phyloP scores from a whole-genome alignment of 2,888 invertebrate genomes.

The Tethea ocularis region DNA sequence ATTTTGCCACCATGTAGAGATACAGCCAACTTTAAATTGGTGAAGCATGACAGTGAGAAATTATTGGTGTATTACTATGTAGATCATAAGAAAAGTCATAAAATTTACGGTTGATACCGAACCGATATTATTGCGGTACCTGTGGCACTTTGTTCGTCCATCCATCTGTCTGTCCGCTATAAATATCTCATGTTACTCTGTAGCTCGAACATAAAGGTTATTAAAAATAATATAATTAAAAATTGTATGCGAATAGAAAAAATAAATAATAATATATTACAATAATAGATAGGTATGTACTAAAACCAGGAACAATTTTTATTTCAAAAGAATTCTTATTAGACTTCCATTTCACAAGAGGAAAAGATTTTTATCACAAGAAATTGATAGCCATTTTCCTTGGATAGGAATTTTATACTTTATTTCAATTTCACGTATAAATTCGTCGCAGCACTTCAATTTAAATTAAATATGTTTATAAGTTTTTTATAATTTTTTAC shows the following conservation, averaged over 20 bases:
- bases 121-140: no score
- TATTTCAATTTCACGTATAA: slow-evolving; percentile 58
- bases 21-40: background rate
- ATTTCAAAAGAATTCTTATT: slow-evolving; percentile 50
- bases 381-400: slow-evolving; percentile 68
- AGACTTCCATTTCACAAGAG: slow-evolving; percentile 63
- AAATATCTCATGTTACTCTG: no score
- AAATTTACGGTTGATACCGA: no score
- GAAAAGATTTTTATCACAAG: slow-evolving; percentile 61
- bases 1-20: slow-evolving; percentile 45
- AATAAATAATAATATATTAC: no score
- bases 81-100: no score
- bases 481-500: no score
- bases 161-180: no score
- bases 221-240: background rate
- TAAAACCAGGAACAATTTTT: slow-evolving; percentile 34
- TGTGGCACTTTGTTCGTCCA: no score
- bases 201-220: no score
- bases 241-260: background rate
- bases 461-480: slow-evolving; percentile 37
- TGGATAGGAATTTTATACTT: slow-evolving; percentile 60
- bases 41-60: background rate
- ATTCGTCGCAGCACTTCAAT: slow-evolving; percentile 43
- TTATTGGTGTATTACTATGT: background rate
- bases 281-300: no score